phyloP scores from a whole-genome alignment of 37 sponge, comb jelly and placozoan genomes.

The Chondrilla cf. caribensis region DNA sequence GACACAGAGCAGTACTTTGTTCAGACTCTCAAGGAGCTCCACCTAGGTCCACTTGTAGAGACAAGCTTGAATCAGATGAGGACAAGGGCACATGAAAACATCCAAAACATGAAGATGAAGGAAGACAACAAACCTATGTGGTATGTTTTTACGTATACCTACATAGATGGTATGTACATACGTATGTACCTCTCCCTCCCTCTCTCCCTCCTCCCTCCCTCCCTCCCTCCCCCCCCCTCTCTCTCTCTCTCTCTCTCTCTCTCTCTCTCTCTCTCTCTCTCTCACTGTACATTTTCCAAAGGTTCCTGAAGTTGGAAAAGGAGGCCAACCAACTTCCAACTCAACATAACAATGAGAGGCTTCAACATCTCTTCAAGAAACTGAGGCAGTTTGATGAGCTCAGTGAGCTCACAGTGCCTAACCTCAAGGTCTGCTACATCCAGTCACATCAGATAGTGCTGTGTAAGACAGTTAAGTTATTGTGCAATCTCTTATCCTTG shows the following conservation, averaged over 20 bases:
- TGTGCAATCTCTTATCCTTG: not conserved
- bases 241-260: no score
- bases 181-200: not conserved
- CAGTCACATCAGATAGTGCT: not conserved
- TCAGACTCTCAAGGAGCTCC: conserved; percentile 17
- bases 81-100: not conserved
- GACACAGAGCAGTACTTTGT: conserved; percentile 4
- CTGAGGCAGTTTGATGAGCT: not conserved
- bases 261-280: no score
- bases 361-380: conserved; percentile 10
- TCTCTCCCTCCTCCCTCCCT: no score
- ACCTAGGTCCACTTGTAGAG: conserved; percentile 7
- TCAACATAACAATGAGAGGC: not conserved
- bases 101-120: conserved; percentile 10
- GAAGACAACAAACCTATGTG: conserved; percentile 24
- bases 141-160: not conserved
- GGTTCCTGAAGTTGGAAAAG: conserved; percentile 8
- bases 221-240: no score
- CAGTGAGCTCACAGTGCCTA: not conserved
- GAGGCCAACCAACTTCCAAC: not conserved
- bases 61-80: conserved; percentile 15
- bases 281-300: no score
- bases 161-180: no score
- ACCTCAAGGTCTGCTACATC: conserved; percentile 1
- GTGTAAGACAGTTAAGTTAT: not conserved